Evolutionary conservation across 2,888 invertebrate species (phyloP).

Genomic region (Balanococcus diminutus): DNA sequence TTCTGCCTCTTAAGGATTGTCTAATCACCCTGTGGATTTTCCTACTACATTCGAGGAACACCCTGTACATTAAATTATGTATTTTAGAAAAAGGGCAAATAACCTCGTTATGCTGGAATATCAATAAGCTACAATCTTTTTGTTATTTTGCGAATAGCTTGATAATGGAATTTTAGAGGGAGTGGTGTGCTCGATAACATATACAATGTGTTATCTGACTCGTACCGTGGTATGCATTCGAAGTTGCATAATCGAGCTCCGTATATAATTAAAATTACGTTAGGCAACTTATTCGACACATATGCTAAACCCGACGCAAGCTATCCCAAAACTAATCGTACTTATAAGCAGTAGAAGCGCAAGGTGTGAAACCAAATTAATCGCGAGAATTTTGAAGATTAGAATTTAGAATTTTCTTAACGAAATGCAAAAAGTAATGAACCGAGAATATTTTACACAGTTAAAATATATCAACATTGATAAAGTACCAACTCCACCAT

Average conservation of each 20-base stretch:
- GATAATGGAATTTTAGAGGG: not conserved
- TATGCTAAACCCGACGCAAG: not conserved
- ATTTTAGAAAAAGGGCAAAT: not conserved
- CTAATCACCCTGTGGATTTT: no score
- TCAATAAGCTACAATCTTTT: not conserved
- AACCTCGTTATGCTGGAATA: not conserved
- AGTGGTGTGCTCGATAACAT: not conserved
- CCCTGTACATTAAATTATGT: no score
- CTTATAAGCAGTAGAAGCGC: not conserved
- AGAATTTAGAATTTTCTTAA: not conserved
- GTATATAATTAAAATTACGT: conserved; percentile 5
- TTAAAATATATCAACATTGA: not conserved
- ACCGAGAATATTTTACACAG: not conserved
- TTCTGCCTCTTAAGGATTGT: no score
- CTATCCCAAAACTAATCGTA: not conserved
- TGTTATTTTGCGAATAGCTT: conserved; percentile 3
- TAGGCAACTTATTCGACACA: conserved; percentile 5
- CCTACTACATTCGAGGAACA: no score
- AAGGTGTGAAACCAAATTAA: not conserved
- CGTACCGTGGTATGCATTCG: conserved; percentile 21
- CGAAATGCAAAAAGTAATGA: conserved; percentile 18
- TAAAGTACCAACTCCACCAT: conserved; percentile 18
- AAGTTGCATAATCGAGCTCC: not conserved
- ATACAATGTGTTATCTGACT: conserved; percentile 56
- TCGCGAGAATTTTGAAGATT: not conserved